Conservation (phyloP, 2,113 vertebrate genomes). For the Noctilio leporinus region DNA sequence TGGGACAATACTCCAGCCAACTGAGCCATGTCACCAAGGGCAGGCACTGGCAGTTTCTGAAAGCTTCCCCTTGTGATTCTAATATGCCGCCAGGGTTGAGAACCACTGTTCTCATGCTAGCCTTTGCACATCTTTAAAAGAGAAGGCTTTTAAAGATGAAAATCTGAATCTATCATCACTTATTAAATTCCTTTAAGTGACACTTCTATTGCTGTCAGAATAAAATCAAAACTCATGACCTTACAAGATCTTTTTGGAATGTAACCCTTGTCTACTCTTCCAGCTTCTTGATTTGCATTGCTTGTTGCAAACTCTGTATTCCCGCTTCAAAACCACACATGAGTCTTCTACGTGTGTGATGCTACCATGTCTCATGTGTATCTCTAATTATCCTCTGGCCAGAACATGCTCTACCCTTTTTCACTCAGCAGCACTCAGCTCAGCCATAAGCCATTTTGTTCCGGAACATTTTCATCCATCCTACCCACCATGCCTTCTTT, state of each 20-base stretch:
- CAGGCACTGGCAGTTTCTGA: background rate
- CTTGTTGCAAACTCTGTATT: background rate
- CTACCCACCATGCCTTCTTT: background rate
- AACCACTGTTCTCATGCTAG: background rate
- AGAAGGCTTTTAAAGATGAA: slow-evolving; percentile 1
- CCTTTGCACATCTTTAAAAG: background rate
- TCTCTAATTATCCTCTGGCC: background rate
- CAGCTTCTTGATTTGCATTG: background rate
- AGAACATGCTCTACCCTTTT: background rate
- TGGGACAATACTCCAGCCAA: no score
- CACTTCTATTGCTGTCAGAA: background rate
- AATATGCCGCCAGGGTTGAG: background rate
- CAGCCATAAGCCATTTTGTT: background rate
- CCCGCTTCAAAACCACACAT: background rate
- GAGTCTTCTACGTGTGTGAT: background rate
- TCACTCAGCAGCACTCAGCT: background rate
- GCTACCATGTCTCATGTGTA: background rate
- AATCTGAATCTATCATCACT: background rate
- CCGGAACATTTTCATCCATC: background rate
- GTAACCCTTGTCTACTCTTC: background rate
- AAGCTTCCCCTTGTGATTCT: background rate
- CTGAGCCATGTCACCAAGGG: no score
- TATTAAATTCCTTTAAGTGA: background rate
- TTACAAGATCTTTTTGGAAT: background rate
- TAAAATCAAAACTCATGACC: background rate